phyloP scores from a whole-genome alignment of 2,113 vertebrate genomes.

The Pangasianodon gigas region DNA sequence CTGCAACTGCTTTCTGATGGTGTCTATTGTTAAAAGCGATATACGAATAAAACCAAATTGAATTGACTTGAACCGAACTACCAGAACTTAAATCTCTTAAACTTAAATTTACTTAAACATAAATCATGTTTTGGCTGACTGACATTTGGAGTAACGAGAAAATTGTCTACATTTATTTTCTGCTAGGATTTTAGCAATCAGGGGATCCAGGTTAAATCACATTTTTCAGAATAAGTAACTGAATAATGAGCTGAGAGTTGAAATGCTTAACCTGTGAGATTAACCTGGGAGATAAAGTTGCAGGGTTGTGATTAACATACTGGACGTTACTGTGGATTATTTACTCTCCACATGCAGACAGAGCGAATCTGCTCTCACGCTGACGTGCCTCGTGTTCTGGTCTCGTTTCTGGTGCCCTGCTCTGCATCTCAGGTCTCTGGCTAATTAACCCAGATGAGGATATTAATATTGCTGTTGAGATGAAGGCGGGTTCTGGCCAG shows the following conservation, averaged over 20 bases:
- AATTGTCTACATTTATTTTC: not conserved
- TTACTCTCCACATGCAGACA: conserved; percentile 10
- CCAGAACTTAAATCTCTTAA: not conserved
- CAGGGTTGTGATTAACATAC: not conserved
- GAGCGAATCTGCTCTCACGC: conserved; percentile 33
- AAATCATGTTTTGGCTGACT: not conserved
- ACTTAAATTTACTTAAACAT: not conserved
- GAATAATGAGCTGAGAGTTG: not conserved
- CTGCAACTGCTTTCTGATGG: not conserved
- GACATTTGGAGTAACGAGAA: not conserved
- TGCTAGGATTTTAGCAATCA: not conserved
- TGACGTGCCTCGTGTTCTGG: conserved; percentile 56
- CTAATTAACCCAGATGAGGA: conserved; percentile 81
- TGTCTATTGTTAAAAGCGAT: not conserved
- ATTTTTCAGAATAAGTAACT: not conserved
- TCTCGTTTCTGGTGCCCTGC: conserved; percentile 64
- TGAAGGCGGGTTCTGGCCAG: conserved; percentile 71
- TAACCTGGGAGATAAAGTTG: not conserved
- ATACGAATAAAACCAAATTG: not conserved
- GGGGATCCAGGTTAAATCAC: not conserved
- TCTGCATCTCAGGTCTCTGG: conserved; percentile 61
- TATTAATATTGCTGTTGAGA: conserved; percentile 72
- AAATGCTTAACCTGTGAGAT: not conserved
- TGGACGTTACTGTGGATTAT: not conserved
- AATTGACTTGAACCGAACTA: not conserved